Base-by-base conservation (phyloP, 2,797 vertebrate genomes). In the Gobio occitaniae region DNA sequence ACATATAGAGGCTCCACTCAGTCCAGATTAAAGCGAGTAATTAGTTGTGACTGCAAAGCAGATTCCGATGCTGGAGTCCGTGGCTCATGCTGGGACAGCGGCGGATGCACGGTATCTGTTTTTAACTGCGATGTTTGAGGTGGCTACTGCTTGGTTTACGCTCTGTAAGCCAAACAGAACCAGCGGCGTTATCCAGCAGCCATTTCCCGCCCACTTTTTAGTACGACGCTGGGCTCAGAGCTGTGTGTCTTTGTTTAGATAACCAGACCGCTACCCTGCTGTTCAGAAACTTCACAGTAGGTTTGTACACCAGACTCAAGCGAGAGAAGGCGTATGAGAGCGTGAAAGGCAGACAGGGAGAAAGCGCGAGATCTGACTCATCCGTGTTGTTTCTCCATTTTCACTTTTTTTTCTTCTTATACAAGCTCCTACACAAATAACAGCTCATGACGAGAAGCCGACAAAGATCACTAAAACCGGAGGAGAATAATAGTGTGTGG, bases 181-280 rank as follows among this genome's bases (percentile, higher is more conserved):
- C 71, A 50, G n/a, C 11, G 3, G 36, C 3, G 6, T 8, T 15
- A 59, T 47, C 72, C 74, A 21, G 38, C 50, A 25, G 74, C 82
- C 66, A 71, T 70, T 50, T 84, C 29, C 52, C 9, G 0, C 54
- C 8, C 2, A 70, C 25, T 78, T 69, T 78, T 59, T 41, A 69
- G 52, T 36, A 50, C 3, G n/a, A 86, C 86, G 86, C 91, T 87
- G 88, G 91, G 89, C 91, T 32, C 71, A 84, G 47, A 47, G 29
- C 83, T 78, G 83, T 84, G 82, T 89, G 91, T 90, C 91, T 88
- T 88, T 89, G 88, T 86, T 87, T 87, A 83, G 86, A 88, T 87
- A 88, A 88, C 79, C 84, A 80, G 76, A 68, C 84, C 79, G 59
- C 82, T 85, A 77, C 76, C 87, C 89, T 85, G 84, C 87, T 88